Base-by-base conservation (phyloP, 1,140 invertebrate species). In the Drosophila kanapiae region DNA sequence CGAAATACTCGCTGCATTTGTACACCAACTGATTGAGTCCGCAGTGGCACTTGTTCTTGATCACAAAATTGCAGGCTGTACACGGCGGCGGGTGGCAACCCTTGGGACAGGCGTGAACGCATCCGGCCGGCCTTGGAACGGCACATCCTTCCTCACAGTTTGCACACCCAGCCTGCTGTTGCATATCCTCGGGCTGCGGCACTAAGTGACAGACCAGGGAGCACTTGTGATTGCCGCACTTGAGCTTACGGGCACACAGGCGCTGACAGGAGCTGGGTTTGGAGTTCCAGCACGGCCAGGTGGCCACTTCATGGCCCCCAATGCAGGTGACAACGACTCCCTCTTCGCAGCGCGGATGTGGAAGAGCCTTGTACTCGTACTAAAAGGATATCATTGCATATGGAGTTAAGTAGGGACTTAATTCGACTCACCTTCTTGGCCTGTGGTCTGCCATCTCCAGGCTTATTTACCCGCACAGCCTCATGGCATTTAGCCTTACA, bases 221-320 rank as follows among this genome's bases (percentile, higher is more conserved):
- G 92, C 98, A 99, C 1, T 81, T 94, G 85, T 99, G 98, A 93
- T 98, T 98, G 3, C 95, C 95, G 92, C 98, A 99, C 0, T 71
- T 84, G 1, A 88, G 38, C 35, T 80, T 43, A 0, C 84, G 68
- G 0, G 47, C 69, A 60, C 84, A 88, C 31, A 93, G 91, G 51
- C 96, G 94, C 3, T 95, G 94, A 93, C 98, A 99, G 13, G 96
- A 96, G 16, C 94, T 94, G 0, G 96, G 94, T 57, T 93, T 94
- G 1, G 97, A 95, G 75, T 94, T 94, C 84, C 95, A 94, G 93
- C 98, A 99, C 1, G 96, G 95, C 93, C 96, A 95, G 14, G 95
- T 92, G n/a, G 93, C 93, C 6, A 95, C 95, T 94, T 98, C 97
- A 92, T 99, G 98, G 40, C 95, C 95, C 1, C 98, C 97, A 68